Conservation (phyloP, 30 jellyfish, hydroid and myxozoan genomes). For the Aurelia aurita complex sp. Pacific region DNA sequence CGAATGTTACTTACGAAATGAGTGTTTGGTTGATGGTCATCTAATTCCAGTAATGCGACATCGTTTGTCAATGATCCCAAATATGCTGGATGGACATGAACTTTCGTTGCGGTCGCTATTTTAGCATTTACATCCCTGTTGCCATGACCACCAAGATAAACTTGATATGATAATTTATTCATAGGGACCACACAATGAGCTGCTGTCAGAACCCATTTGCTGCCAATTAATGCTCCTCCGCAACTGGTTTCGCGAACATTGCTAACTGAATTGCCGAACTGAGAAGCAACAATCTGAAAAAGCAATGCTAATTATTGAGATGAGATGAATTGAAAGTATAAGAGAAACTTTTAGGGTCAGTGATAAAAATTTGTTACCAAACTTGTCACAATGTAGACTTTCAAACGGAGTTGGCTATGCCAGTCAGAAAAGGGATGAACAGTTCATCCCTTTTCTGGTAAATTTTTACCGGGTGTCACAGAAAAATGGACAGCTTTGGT, state of each 20-base stretch:
- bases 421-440: not conserved
- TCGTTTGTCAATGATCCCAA: constrained; percentile 57
- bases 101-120: constrained; percentile 2
- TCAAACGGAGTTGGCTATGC: not conserved
- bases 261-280: not conserved
- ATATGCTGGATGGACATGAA: constrained; percentile 55
- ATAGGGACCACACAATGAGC: constrained; percentile 68
- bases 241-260: constrained; percentile 39
- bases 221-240: constrained; percentile 74
- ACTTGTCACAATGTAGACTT: no score
- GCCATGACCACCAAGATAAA: constrained; percentile 62
- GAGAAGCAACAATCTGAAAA: constrained; percentile 22
- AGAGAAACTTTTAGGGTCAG: no score
- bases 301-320: not conserved
- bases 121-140: constrained; percentile 50
- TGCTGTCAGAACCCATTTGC: constrained; percentile 72
- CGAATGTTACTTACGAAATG: constrained; percentile 14
- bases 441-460: no score
- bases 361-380: no score
- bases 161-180: constrained; percentile 13
- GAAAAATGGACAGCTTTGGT: no score
- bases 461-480: no score
- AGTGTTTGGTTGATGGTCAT: not conserved
- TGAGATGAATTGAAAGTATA: not conserved
- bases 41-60: constrained; percentile 55